These are phyloP conservation scores for Acanthopagrus latus DNA, from an alignment of 2,797 vertebrate species.

Conservation along the genomic window DNA sequence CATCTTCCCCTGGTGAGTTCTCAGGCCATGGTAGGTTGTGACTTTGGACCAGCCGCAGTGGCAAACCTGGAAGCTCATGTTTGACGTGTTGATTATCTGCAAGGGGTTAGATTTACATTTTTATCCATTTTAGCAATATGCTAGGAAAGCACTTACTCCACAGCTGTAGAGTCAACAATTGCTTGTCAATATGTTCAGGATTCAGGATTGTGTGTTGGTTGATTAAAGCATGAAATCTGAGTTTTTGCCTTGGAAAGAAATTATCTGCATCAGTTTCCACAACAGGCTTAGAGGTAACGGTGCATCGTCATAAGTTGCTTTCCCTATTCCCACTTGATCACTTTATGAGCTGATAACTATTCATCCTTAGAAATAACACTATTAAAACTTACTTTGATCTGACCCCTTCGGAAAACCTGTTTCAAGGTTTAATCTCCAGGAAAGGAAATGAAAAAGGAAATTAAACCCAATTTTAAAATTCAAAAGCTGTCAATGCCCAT, in stretches of 20 bases:
- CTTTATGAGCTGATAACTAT: background rate
- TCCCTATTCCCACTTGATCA: background rate
- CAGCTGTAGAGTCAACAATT: background rate
- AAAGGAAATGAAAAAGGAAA: background rate
- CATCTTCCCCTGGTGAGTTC: constrained; percentile 59
- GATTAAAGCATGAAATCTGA: no score
- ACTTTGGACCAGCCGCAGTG: constrained; percentile 57
- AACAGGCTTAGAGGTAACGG: background rate
- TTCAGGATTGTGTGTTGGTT: no score
- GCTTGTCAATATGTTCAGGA: no score
- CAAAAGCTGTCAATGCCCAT: background rate
- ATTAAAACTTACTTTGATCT: background rate
- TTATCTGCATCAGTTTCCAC: background rate
- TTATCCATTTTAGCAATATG: no score
- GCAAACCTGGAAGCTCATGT: constrained; percentile 48
- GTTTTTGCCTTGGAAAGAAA: background rate
- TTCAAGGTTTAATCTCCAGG: background rate
- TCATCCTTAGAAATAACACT: no score
- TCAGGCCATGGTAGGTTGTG: constrained; percentile 49
- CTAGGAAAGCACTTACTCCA: background rate
- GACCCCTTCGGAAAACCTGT: background rate
- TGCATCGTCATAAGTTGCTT: background rate
- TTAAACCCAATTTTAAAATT: background rate
- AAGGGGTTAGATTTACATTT: background rate
- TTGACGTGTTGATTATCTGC: constrained; percentile 7